A percentile compares a stretch with the other conserved stretches of the same genome.
Conservation (phyloP, 2,113 vertebrate genomes). For the Microcebus lehilahytsara region DNA sequence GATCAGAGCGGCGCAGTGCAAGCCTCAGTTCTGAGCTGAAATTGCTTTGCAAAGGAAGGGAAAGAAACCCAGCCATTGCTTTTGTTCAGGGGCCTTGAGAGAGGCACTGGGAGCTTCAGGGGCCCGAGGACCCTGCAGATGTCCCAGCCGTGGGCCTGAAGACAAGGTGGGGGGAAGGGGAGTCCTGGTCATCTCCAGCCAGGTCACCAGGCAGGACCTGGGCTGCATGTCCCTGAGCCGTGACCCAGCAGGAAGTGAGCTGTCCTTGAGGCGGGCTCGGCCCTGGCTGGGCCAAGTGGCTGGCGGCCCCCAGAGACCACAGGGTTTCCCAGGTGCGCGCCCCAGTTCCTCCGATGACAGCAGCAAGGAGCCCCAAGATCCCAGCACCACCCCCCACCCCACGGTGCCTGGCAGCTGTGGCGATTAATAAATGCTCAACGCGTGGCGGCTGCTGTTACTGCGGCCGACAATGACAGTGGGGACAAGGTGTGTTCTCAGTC, state of each 20-base stretch:
- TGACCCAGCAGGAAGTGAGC: not conserved
- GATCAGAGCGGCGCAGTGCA: too few species aligned
- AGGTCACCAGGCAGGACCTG: rapidly evolving
- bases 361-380: not conserved
- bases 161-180: too few species aligned
- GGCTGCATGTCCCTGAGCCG: not conserved
- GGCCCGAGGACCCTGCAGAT: not conserved
- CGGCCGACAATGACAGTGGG: rapidly evolving
- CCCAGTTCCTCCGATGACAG: not conserved
- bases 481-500: rapidly evolving
- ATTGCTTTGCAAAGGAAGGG: not conserved
- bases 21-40: too few species aligned
- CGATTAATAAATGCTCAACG: not conserved
- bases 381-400: not conserved
- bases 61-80: too few species aligned
- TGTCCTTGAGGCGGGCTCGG: rapidly evolving
- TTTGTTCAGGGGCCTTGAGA: not conserved
- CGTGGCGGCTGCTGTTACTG: rapidly evolving
- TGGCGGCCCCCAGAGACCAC: not conserved
- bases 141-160: too few species aligned
- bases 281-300: not conserved
- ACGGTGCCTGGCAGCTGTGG: not conserved
- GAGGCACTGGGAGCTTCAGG: not conserved
- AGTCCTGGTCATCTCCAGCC: not conserved
- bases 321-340: not conserved